phyloP scores from a whole-genome alignment of 2,888 invertebrate genomes.

The Hypomecis punctinalis region DNA sequence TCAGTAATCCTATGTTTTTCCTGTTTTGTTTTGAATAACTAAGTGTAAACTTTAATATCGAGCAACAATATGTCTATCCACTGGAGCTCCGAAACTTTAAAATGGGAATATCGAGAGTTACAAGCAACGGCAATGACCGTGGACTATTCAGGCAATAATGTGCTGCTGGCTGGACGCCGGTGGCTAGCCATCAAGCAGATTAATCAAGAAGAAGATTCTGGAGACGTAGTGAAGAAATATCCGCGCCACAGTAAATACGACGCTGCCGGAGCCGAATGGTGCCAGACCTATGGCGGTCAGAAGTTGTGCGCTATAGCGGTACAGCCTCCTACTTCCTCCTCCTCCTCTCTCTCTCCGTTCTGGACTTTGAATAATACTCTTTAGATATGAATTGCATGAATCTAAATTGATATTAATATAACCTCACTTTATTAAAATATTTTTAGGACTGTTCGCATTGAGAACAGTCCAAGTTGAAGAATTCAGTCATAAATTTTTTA shows the following conservation, averaged over 20 bases:
- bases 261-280: conserved; percentile 96
- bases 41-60: neutral
- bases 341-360: neutral
- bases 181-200: conserved; percentile 91
- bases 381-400: too few species aligned
- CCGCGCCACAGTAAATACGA: conserved; percentile 96
- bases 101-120: conserved; percentile 92
- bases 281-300: conserved; percentile 90
- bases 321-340: conserved; percentile 31
- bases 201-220: conserved; percentile 89
- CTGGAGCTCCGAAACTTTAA: conserved; percentile 82
- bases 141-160: conserved; percentile 93
- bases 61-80: conserved; percentile 71
- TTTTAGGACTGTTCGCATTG: too few species aligned
- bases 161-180: conserved; percentile 92
- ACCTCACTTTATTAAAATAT: too few species aligned
- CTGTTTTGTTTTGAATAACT: neutral
- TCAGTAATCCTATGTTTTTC: neutral
- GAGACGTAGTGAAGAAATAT: conserved; percentile 90
- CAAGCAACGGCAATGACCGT: conserved; percentile 97
- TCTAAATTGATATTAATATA: too few species aligned
- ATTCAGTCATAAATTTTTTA: too few species aligned
- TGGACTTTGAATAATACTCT: too few species aligned
- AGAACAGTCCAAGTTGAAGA: too few species aligned
- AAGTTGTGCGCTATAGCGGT: conserved; percentile 96